Percentiles rank a stretch among this genome's conserved stretches.
phyloP scores from a whole-genome alignment of 1,140 invertebrate genomes.

The Spodoptera litura region DNA sequence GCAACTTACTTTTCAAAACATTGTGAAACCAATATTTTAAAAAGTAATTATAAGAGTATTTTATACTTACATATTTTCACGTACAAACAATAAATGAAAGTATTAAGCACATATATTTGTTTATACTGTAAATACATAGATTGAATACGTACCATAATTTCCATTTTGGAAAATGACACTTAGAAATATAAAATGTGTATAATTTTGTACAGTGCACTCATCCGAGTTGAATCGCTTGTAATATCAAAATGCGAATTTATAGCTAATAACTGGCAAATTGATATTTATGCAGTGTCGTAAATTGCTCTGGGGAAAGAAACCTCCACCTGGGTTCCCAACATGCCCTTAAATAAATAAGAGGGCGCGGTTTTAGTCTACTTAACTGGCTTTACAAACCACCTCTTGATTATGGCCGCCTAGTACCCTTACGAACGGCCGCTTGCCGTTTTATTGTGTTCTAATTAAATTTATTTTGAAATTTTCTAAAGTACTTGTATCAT shows the following conservation, averaged over 20 bases:
- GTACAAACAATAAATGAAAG: too few species aligned
- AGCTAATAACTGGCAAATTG: constrained; percentile 61
- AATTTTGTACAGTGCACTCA: constrained; percentile 47
- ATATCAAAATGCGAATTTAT: constrained; percentile 68
- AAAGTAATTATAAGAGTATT: too few species aligned
- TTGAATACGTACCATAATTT: not conserved
- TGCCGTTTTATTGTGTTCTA: not conserved
- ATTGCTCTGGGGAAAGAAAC: constrained; percentile 54
- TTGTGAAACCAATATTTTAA: too few species aligned
- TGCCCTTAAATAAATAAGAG: constrained; percentile 45
- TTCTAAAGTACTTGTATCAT: not conserved
- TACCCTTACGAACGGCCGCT: not conserved
- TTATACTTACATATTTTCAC: not conserved
- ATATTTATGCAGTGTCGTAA: constrained; percentile 66
- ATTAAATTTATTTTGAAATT: constrained; percentile 16
- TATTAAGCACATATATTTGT: too few species aligned
- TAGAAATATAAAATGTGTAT: constrained; percentile 43
- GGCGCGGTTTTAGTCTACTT: constrained; percentile 19
- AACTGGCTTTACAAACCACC: constrained; percentile 28
- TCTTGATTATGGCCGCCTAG: constrained; percentile 13
- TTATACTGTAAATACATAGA: too few species aligned
- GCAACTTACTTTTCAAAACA: too few species aligned
- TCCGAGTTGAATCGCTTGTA: constrained; percentile 21
- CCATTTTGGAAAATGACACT: not conserved
- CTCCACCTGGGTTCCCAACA: constrained; percentile 56